These are phyloP conservation scores for Herpailurus yagouaroundi DNA, from an alignment of 2,113 vertebrate genomes.

Conservation along the genomic window DNA sequence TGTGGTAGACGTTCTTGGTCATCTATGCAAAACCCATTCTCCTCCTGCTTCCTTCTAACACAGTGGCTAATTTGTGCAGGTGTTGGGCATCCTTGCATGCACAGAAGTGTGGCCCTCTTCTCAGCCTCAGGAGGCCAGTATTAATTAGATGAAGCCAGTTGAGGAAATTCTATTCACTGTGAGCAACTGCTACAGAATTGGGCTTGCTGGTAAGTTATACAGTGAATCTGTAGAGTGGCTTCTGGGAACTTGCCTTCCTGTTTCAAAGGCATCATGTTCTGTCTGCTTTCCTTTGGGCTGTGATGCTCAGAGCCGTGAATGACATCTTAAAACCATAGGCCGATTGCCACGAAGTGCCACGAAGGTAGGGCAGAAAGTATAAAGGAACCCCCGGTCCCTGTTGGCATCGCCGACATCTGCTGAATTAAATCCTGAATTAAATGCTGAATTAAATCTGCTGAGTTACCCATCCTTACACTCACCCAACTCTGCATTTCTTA, in stretches of 20 bases:
- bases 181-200: not conserved
- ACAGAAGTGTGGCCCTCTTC: not conserved
- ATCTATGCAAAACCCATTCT: not conserved
- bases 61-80: not conserved
- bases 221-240: not conserved
- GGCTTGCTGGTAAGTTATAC: not conserved
- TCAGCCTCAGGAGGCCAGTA: not conserved
- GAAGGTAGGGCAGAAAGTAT: not conserved
- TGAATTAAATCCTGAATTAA: no score
- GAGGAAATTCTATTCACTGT: not conserved
- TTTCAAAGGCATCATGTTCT: not conserved
- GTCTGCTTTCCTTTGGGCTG: not conserved
- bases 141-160: not conserved
- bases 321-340: not conserved
- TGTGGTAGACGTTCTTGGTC: not conserved
- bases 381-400: not conserved
- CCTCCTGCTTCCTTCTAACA: not conserved
- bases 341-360: not conserved
- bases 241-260: not conserved
- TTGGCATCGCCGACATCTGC: not conserved
- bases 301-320: not conserved
- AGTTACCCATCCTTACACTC: not conserved
- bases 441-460: not conserved
- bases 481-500: not conserved
- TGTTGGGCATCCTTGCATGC: not conserved